Conservation (phyloP, 2,797 vertebrate genomes). For the Sebastes variabilis region DNA sequence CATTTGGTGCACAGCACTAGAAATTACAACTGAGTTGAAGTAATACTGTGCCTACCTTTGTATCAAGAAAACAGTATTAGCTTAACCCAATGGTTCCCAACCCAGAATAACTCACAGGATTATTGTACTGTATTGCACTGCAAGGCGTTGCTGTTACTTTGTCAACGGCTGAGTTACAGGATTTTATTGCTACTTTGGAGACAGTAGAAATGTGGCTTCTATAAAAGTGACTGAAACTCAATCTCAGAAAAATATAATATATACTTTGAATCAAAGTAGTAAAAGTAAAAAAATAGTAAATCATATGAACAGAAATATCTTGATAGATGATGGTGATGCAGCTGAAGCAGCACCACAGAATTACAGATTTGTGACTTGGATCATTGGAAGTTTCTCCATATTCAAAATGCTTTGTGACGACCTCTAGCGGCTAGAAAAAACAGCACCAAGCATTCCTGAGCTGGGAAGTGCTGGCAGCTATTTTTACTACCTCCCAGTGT, state of each 20-base stretch:
- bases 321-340: neutral
- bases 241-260: neutral
- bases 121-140: neutral
- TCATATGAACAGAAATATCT: neutral
- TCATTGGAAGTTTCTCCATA: neutral
- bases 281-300: neutral
- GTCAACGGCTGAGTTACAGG: neutral
- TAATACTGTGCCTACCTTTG: no score
- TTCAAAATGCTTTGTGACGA: neutral
- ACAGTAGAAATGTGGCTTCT: neutral
- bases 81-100: neutral
- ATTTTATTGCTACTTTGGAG: neutral
- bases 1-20: neutral
- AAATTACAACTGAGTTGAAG: neutral
- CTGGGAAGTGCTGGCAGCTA: neutral
- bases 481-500: neutral
- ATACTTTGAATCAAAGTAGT: neutral
- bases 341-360: neutral
- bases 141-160: neutral
- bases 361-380: neutral
- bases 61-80: neutral
- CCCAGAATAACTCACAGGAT: neutral
- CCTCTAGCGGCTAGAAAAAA: slow-evolving; percentile 37
- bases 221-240: neutral
- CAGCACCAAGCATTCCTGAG: neutral